Evolutionary conservation across 2,888 invertebrate genomes (phyloP).

Genomic region (Saturnia pavonia): DNA sequence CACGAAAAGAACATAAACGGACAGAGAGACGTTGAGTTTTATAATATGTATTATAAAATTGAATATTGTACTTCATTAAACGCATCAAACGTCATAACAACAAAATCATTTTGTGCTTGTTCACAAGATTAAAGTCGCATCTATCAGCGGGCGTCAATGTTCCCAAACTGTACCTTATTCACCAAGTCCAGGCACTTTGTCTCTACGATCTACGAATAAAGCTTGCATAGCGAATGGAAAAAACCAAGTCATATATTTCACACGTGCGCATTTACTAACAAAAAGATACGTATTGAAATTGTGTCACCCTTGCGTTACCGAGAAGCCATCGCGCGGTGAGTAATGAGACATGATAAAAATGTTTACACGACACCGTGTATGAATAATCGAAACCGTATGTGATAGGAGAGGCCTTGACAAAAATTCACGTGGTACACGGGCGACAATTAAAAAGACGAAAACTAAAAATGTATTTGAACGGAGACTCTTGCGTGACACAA

Average conservation of each 20-base stretch:
- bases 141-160: too few species aligned
- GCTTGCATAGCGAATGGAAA: neutral
- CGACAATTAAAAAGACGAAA: too few species aligned
- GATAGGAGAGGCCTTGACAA: slow-evolving; percentile 9
- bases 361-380: neutral
- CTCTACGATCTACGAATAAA: neutral
- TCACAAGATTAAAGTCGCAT: too few species aligned
- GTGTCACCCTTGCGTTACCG: neutral
- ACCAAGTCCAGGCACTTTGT: neutral
- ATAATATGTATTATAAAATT: too few species aligned
- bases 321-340: slow-evolving; percentile 3
- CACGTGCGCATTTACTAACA: neutral
- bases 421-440: neutral
- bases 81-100: too few species aligned
- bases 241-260: neutral
- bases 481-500: too few species aligned
- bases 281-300: neutral
- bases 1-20: too few species aligned
- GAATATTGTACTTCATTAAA: too few species aligned
- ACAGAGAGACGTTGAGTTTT: too few species aligned
- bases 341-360: slow-evolving; percentile 11
- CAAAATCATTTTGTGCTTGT: too few species aligned
- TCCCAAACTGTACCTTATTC: too few species aligned
- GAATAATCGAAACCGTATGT: neutral
- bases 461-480: too few species aligned